Base-by-base conservation (phyloP, 1,140 invertebrate genomes). In the Ceratosolen solmsi region DNA sequence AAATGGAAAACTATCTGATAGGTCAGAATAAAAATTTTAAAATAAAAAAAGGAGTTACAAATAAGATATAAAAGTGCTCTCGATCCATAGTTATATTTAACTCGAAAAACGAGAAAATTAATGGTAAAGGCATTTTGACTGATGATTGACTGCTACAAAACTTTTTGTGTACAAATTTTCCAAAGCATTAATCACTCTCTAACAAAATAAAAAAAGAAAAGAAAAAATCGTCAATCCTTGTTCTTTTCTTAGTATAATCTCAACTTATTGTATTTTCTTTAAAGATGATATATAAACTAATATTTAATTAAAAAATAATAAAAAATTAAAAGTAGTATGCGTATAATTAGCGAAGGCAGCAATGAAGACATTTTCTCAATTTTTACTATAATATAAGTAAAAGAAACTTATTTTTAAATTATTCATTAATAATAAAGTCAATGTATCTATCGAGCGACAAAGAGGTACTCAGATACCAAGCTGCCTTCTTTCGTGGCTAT, bases 121-220 rank as follows among this genome's bases (percentile, higher is more conserved):
- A 78, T 70, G 25, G 22, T 30, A 41, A 41, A 46, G 25, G 51
- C 49, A 71, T 51, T 72, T 70, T 54, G 65, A 56, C 63, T 79
- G 65, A 51, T 58, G 51, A 79, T 72, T 70, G 51, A 71, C 60
- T 79, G 51, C 51, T 79, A 56, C 1, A 79, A 79, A 51, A 79
- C 72, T 80, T 33, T 70, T 60, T 80, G n/a, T 58, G 71, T 74
- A 73, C 70, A 73, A 74, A 80, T 80, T 73, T 75, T 80, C 54
- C 60, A 74, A 80, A 73, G 70, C 41, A 72, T 74, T 51, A 33
- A 49, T 70, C 65, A 79, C 49, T 33, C 65, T 79, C 33, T 79
- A 68, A 65, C 78, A 25, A n/a, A n/a, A 49, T 25, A 56, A 72
- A 63, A 25, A 46, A 49, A 36, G 22, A 36, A 51, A 71, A 60